Evolutionary conservation across 1,140 invertebrate genomes (phyloP), one percentile per base, ranked within the genome.

Genomic region (Nylanderia fulva): DNA sequence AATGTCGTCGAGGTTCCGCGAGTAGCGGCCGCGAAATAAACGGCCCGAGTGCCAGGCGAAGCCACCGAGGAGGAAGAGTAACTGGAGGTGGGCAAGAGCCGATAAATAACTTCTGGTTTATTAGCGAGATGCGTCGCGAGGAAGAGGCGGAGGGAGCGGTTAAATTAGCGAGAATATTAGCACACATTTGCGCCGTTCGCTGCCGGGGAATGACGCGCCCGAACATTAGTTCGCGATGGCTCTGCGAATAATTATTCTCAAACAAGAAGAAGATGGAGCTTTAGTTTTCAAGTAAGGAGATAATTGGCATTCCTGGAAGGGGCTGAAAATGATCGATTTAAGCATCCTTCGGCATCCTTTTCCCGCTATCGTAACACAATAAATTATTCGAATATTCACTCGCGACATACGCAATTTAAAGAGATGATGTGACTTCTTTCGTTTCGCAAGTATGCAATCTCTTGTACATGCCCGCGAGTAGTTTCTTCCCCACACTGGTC

Each of bases 51-150:
- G 93, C 90, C 93, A 91, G 89, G 86, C 85, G 72, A 71, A 91
- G 88, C 86, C 85, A 75, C 82, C 87, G 69, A 80, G 79, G 82
- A 90, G 89, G 54, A 60, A 42, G 58, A 61, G 66, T 29, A 54
- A 45, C 85, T 84, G 87, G 39, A 36, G 85, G 58, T 84, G 85
- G 84, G 72, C 83, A 82, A 36, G n/a, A 76, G 69, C 89, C 88
- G 88, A 95, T 95, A 95, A 95, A 95, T 95, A 95, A 95, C 93
- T 90, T 92, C 94, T 94, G 92, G 90, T 95, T 95, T 95, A 95
- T 95, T 94, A 94, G 92, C 90, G 87, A 88, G 89, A 88, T 90
- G 89, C 85, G 86, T 82, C 86, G 82, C 74, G 83, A 72, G 63
- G 84, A 88, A 60, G 88, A 63, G 66, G 86, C 11, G 42, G 86